Conservation (phyloP, 2,888 invertebrate genomes). For the Drosophila ustulata region DNA sequence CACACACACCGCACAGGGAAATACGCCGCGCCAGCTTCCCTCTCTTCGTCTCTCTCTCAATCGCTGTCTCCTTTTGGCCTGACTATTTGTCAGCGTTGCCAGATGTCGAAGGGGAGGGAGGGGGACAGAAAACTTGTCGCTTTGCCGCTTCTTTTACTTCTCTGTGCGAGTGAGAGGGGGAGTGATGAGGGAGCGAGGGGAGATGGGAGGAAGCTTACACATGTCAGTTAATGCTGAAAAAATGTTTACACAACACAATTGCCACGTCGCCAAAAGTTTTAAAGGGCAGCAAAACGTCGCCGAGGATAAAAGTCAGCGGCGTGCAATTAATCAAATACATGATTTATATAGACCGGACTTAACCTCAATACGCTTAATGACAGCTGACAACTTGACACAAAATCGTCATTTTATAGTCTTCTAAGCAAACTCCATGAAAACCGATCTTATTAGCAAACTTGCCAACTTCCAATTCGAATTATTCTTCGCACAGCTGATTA, state of each 20-base stretch:
- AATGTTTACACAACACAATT: constrained; percentile 78
- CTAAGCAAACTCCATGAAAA: too few relatives aligned
- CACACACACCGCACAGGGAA: not conserved
- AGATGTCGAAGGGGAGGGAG: constrained; percentile 23
- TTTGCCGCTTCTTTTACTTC: constrained; percentile 7
- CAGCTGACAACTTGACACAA: constrained; percentile 12
- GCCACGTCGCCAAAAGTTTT: constrained; percentile 56
- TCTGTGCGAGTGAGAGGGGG: constrained; percentile 12
- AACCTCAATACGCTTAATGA: constrained; percentile 60
- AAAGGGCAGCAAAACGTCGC: constrained; percentile 63
- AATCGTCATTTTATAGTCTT: not conserved
- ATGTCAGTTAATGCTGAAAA: constrained; percentile 77
- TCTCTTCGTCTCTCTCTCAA: not conserved
- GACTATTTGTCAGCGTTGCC: constrained; percentile 70
- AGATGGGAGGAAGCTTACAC: constrained; percentile 58
- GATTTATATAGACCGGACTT: constrained; percentile 66
- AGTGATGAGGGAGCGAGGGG: not conserved
- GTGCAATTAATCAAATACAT: constrained; percentile 74
- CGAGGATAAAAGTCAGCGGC: constrained; percentile 71
- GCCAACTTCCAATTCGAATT: not conserved
- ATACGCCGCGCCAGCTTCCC: not conserved
- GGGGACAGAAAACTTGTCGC: constrained; percentile 37
- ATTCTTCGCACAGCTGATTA: constrained; percentile 1
- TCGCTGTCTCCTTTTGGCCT: constrained; percentile 9
- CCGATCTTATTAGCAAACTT: not conserved